Evolutionary conservation across 2,113 vertebrate species (phyloP).

Genomic region (Gymnobelideus leadbeateri): DNA sequence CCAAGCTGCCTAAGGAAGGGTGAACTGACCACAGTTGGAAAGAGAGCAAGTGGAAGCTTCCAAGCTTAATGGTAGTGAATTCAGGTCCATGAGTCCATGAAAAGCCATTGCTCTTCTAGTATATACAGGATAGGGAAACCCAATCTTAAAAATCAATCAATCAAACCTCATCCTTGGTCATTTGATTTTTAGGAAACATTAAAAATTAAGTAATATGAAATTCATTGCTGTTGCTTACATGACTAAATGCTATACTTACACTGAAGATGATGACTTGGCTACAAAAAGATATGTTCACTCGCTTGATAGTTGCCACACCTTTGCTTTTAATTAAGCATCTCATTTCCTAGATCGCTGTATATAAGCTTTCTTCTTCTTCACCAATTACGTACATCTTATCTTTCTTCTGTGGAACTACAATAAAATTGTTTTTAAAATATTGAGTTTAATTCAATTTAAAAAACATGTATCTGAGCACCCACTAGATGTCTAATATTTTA

Average conservation of each 20-base stretch:
- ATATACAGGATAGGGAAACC: neutral
- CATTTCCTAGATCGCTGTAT: neutral
- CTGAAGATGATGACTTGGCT: neutral
- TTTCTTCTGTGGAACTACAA: neutral
- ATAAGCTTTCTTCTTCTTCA: neutral
- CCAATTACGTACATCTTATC: neutral
- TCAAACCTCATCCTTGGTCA: neutral
- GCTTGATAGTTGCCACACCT: neutral
- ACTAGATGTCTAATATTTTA: neutral
- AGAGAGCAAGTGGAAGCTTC: neutral
- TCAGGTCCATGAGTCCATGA: neutral
- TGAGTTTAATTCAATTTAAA: neutral
- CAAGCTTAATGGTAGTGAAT: neutral
- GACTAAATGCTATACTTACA: neutral
- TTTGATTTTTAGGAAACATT: neutral
- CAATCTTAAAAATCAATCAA: neutral
- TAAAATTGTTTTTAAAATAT: neutral
- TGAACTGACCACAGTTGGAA: neutral
- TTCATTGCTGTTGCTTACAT: neutral
- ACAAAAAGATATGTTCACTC: neutral
- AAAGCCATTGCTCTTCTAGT: neutral
- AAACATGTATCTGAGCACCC: neutral
- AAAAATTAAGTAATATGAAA: neutral
- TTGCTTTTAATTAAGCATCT: neutral
- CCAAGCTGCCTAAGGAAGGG: neutral